These are phyloP conservation scores for Neomonachus schauinslandi DNA, from an alignment of 2,113 vertebrate genomes.

Conservation along the genomic window DNA sequence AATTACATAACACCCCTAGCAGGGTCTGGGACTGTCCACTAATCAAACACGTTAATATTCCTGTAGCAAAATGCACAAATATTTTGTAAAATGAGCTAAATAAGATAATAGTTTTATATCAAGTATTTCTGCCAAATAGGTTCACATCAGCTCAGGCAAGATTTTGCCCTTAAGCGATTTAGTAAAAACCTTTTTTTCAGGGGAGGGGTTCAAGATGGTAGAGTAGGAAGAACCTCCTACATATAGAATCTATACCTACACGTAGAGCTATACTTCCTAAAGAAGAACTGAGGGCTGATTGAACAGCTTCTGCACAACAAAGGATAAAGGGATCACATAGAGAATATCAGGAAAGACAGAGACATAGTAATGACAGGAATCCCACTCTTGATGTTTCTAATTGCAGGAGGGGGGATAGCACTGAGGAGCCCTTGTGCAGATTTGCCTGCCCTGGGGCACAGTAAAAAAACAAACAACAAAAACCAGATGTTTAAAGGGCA, in stretches of 20 bases:
- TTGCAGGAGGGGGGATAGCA: neutral
- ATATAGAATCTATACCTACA: neutral
- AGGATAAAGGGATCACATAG: neutral
- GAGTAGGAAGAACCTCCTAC: neutral
- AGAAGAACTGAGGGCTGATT: neutral
- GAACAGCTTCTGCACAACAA: neutral
- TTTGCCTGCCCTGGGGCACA: neutral
- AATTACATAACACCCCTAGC: neutral
- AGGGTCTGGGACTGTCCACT: neutral
- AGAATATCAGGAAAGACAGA: neutral
- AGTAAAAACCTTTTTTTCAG: neutral
- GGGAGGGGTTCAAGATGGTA: neutral
- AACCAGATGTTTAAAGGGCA: neutral
- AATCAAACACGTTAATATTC: slow-evolving; percentile 20
- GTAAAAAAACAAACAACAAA: neutral
- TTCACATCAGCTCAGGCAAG: neutral
- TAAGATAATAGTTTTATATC: neutral
- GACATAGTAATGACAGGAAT: neutral
- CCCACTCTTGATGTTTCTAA: neutral
- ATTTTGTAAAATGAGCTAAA: neutral
- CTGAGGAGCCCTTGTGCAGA: neutral
- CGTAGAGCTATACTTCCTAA: neutral
- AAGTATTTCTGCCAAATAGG: slow-evolving; percentile 5
- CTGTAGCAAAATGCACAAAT: neutral
- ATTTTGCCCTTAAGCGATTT: neutral